Evolutionary conservation across 2,113 vertebrate genomes (phyloP), one percentile per base, ranked within the genome.

Genomic region (Stegostoma tigrinum): DNA sequence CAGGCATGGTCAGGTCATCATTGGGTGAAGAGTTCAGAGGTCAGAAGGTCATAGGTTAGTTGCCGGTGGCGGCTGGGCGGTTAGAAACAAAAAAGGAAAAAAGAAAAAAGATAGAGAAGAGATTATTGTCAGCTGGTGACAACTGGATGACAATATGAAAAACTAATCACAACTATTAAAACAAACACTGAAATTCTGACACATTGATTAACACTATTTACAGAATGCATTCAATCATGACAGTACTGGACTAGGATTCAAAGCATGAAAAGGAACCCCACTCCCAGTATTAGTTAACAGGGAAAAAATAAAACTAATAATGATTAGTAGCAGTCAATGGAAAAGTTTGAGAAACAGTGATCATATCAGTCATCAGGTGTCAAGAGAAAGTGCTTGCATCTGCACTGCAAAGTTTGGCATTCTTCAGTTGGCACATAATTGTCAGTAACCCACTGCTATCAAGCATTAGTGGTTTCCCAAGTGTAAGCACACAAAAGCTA

Each of bases 11-110:
- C 98, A 99, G 99, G 98, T 99, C 99, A 98, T 99, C 99, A 99
- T 98, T 99, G 99, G 99, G 98, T 99, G 98, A 98, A 98, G 98
- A 98, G 98, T 98, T 98, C 98, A 99, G 99, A 99, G 98, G 98
- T 99, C 99, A 99, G 98, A 99, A 99, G 99, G 98, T 99, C 99
- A 99, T 99, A 98, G 99, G 99, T 99, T 99, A 99, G 99, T 99
- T 99, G 99, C 99, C 98, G 97, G 99, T 99, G 99, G 99, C 98
- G 98, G 99, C 99, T 99, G 99, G 98, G 98, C 98, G 98, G 99
- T 99, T 99, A 99, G 98, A 98, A 98, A 98, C 97, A 98, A 97
- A 97, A 97, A 97, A 98, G 97, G 98, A 98, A 98, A 97, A 97
- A 97, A 98, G 98, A 98, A 97, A 98, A 98, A 99, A 99, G 98